Base-by-base conservation (phyloP, 1,140 invertebrate genomes). In the Saxidomus purpurata region DNA sequence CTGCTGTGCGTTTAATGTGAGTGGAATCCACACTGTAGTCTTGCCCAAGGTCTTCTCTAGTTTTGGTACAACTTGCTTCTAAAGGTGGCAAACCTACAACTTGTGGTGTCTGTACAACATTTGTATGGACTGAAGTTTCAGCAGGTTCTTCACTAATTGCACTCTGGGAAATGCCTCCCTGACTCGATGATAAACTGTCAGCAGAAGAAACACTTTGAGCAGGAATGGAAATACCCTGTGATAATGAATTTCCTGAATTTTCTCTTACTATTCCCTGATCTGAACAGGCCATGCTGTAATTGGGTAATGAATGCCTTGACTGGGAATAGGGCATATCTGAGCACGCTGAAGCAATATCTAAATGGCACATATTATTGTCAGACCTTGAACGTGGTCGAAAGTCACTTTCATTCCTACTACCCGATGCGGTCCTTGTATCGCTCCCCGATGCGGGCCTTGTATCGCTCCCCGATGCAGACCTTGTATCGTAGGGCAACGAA, bases 111-210 rank as follows among this genome's bases (percentile, higher is more conserved):
- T 40, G 22, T 22, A 85, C 67, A 74, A 71, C 49, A 36, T 74
- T 74, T 52, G 83, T 85, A 71, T 85, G 83, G 13, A 85, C 63
- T 15, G 76, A 1, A 2, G 83, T 52, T 28, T 85, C 67, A 22
- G 67, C 17, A 19, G 69, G 40, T 55, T 6, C 1, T 71, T 71
- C 25, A 13, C 34, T 34, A 17, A 67, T 71, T 71, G 43, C 15
- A 49, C 13, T 49, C 22, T 34, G n/a, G 19, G 81, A 13, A 1
- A 36, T 0, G 38, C 36, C 17, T 25, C 19, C 55, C 31, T 61
- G n/a, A 22, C 22, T 6, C 3, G 49, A 28, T 19, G n/a, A 15
- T 25, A 9, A 13, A 17, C 13, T 36, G 13, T 55, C 67, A 36
- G 55, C 6, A 82, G 25, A 25, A 59, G 19, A 38, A 11, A 52